Evolutionary conservation across 1,140 invertebrate genomes (phyloP), one percentile per base, ranked within the genome.

Genomic region (Cydia strobilella): DNA sequence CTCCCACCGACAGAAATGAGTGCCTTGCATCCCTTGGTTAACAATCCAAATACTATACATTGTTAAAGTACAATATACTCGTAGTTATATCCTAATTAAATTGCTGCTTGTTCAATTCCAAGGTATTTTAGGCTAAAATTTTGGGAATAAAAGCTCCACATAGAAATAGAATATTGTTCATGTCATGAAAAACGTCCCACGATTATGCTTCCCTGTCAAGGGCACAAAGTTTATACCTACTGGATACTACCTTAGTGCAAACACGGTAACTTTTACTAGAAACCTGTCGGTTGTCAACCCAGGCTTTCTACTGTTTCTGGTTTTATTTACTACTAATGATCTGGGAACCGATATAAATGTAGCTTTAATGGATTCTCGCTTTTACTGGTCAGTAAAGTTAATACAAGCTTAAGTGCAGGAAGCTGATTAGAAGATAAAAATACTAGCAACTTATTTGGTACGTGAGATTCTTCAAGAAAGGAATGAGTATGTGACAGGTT

Each of bases 251-350:
- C 20, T 25, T 63, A 31, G 63, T n/a, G 63, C 27, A 3, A 65
- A 65, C 63, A 39, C n/a, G 63, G 23, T 69, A 69, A 35, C 65
- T 69, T 69, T 69, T 69, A 69, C 65, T 69, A 69, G 65, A 69
- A 69, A 69, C 65, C 31, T 18, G 65, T 69, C 31, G 65, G 31
- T 25, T 39, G 27, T 1, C 65, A 69, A 35, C 65, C 27, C 65
- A 18, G 23, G 65, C 65, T 69, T 69, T 69, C 65, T 69, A 69
- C n/a, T 3, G 35, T 39, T 69, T 69, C 65, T 39, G 65, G 65
- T 69, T 69, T 51, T 42, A 39, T 31, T 59, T 59, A 59, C 54
- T 59, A 69, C 65, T 69, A 69, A 69, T 69, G 65, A 69, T 35
- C n/a, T 69, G 31, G 65, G 65, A 66, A 66, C 27, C 23, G 63